Evolutionary conservation across 2,797 vertebrate species (phyloP).

Genomic region (Pogoniulus pusillus): DNA sequence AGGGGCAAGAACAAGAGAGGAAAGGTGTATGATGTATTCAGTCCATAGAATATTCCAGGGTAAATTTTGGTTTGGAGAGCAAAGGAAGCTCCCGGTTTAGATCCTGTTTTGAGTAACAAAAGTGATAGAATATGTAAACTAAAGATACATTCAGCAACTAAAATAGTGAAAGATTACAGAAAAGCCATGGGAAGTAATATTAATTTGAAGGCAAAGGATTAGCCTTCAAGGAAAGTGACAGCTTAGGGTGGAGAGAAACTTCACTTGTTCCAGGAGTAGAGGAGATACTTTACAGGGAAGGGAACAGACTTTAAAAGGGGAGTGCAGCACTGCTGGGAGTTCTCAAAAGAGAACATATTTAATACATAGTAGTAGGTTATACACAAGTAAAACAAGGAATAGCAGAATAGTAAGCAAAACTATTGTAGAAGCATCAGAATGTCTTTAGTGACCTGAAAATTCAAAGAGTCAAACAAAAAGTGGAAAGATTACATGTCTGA

Average conservation of each 20-base stretch:
- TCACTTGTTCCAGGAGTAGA: neutral
- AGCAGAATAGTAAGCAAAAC: constrained; percentile 1
- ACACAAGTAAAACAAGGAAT: neutral
- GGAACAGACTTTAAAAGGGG: neutral
- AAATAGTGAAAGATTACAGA: neutral
- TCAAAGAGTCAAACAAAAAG: constrained; percentile 20
- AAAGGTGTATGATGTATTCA: neutral
- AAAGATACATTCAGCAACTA: neutral
- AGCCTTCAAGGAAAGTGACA: neutral
- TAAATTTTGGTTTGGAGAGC: neutral
- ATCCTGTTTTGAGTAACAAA: neutral
- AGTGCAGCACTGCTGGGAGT: neutral
- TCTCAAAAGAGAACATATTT: neutral
- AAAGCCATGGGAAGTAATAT: neutral
- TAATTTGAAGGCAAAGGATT: neutral
- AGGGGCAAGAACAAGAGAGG: neutral
- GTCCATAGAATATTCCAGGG: neutral
- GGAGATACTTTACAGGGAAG: neutral
- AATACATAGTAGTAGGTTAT: neutral
- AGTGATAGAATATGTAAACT: neutral
- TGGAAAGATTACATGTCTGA: constrained; percentile 29
- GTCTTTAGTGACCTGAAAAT: constrained; percentile 46
- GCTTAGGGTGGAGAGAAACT: neutral
- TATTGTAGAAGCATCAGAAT: constrained; percentile 11
- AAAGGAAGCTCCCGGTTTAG: neutral